These are phyloP conservation scores for Drosophila equinoxialis DNA, from an alignment of 1,140 invertebrate genomes.

Conservation along the genomic window DNA sequence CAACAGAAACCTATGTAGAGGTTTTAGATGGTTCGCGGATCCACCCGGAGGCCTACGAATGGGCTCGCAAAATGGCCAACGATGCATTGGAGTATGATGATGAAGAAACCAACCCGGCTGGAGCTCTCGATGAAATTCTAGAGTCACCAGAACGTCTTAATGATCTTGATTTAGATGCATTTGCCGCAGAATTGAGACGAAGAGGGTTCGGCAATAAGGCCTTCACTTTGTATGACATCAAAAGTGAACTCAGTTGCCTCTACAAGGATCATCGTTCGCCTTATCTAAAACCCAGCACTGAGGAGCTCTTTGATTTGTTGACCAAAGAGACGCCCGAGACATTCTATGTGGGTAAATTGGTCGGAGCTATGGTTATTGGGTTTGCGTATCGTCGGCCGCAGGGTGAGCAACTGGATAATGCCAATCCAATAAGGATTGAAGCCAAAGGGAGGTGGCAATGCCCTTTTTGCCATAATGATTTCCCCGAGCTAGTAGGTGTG, in stretches of 20 bases:
- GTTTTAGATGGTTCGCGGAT: conserved; percentile 98
- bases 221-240: conserved; percentile 98
- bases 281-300: conserved; percentile 91
- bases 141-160: conserved; percentile 97
- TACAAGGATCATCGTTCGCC: conserved; percentile 96
- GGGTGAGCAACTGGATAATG: conserved; percentile 96
- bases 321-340: conserved; percentile 98
- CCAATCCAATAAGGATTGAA: conserved; percentile 97
- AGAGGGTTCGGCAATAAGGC: conserved; percentile 98
- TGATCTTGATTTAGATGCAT: conserved; percentile 99
- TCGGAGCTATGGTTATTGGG: conserved; percentile 89
- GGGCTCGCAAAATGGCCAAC: conserved; percentile 99
- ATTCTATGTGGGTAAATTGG: conserved; percentile 95
- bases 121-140: conserved; percentile 98
- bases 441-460: conserved; percentile 95
- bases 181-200: conserved; percentile 97
- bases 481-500: conserved; percentile 96
- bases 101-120: conserved; percentile 97
- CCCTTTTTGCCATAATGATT: conserved; percentile 98
- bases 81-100: conserved; percentile 99
- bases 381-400: conserved; percentile 95
- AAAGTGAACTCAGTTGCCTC: conserved; percentile 96
- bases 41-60: conserved; percentile 99
- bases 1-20: conserved; percentile 97
- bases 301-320: conserved; percentile 96